phyloP scores from a whole-genome alignment of 1,140 invertebrate genomes.

The Solenopsis invicta region DNA sequence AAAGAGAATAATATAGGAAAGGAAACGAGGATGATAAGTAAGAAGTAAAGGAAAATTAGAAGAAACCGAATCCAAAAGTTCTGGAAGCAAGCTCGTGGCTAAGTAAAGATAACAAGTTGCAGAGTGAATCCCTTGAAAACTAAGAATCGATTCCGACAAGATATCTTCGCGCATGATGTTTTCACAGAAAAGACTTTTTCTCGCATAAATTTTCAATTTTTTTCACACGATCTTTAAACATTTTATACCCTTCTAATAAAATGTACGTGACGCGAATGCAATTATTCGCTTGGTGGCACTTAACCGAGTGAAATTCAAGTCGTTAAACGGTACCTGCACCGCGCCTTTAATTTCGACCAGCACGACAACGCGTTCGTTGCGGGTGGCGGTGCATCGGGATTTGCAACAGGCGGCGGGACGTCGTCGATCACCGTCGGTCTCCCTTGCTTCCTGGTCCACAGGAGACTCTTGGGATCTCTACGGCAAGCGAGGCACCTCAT shows the following conservation, averaged over 20 bases:
- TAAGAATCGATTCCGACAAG: not conserved
- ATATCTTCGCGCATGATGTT: not conserved
- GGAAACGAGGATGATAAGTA: not conserved
- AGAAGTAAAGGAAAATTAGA: not conserved
- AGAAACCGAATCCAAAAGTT: not conserved
- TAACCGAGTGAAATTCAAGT: not conserved
- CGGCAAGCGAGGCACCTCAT: constrained; percentile 84
- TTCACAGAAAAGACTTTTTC: not conserved
- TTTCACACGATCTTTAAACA: not conserved
- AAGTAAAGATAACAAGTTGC: constrained; percentile 6
- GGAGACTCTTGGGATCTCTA: constrained; percentile 79
- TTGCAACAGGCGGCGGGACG: constrained; percentile 41
- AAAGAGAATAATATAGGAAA: not conserved
- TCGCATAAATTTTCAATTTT: not conserved
- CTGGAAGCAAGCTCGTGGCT: not conserved
- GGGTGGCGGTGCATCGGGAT: not conserved
- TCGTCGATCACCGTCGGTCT: constrained; percentile 54
- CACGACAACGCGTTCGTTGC: constrained; percentile 60
- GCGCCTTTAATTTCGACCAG: constrained; percentile 80
- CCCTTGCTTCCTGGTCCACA: constrained; percentile 79
- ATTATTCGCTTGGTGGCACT: not conserved
- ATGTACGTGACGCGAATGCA: not conserved
- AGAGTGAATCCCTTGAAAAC: not conserved
- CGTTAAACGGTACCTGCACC: constrained; percentile 67
- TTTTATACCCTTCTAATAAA: not conserved